Evolutionary conservation across 2,888 invertebrate species (phyloP), one percentile per base, ranked within the genome.

Genomic region (Dryobota labecula): DNA sequence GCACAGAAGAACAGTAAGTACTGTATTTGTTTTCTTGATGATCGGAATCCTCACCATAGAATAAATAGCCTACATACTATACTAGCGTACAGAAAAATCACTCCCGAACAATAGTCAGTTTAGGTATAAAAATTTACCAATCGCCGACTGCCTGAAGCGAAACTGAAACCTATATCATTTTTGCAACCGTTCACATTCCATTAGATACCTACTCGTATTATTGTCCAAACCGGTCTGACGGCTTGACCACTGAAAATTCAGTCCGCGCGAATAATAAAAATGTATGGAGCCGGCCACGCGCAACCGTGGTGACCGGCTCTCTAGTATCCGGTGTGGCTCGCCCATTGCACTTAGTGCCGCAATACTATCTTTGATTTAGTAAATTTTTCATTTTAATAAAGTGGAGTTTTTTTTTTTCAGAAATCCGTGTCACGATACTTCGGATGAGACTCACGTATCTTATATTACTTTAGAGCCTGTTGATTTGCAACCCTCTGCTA

Each of bases 381-480:
- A 0, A 2, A 38, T 27, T 58, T 41, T 4, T 24, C 9, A 24
- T 18, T 38, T 2, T 38, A 56, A 56, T 57, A 7, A 24, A 11
- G 24, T 27, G 13, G 4, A 33, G 15, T 18, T 30, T 43, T 43
- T 41, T n/a, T 58, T 38, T 56, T 56, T n/a, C 27, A 60, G 60
- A 43, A 30, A 7, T 27, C 27, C 27, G 18, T 41, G 18, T 41
- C 2, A 58, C 18, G 38, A 27, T 41, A 18, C 27, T 18, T 58
- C 58, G 27, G 18, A 43, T 43, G 43, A n/a, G 27, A 20, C 41
- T 60, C 60, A 13, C 60, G 43, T 11, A 27, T 43, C 20, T 60
- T 60, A 20, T 43, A 6, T 58, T 43, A 60, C 60, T 30, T 11
- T 60, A 43, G 60, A 43, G 30, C 43, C 60, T 30, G 60, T 60